Conservation (phyloP, 2,797 vertebrate species). For the Cygnus olor region DNA sequence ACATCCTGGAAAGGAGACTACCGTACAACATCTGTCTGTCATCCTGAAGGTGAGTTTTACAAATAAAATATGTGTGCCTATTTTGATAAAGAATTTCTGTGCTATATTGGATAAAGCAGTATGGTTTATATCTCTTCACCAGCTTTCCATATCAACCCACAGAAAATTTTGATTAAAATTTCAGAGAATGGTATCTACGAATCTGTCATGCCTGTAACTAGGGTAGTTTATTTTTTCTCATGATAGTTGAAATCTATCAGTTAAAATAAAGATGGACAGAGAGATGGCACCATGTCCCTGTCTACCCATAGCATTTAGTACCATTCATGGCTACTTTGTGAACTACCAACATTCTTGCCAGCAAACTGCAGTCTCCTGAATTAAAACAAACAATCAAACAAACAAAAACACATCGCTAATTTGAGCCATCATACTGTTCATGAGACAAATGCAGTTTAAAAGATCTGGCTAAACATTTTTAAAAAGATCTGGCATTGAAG, state of each 20-base stretch:
- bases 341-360: neutral
- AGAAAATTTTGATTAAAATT: neutral
- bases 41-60: constrained; percentile 1
- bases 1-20: neutral
- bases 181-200: neutral
- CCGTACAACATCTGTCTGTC: neutral
- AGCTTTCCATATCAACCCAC: neutral
- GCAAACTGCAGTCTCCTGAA: neutral
- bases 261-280: neutral
- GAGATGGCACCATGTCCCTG: neutral
- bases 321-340: neutral
- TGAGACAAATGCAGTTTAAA: neutral
- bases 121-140: neutral
- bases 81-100: neutral
- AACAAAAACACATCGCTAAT: neutral
- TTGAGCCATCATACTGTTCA: rapidly evolving
- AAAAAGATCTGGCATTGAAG: too few species aligned
- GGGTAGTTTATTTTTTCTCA: neutral
- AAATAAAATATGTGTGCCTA: neutral
- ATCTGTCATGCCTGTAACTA: neutral
- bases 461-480: neutral
- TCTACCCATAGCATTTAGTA: neutral
- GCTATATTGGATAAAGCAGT: neutral
- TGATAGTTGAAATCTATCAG: neutral
- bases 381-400: neutral